Percentiles rank a stretch among this genome's conserved stretches.
These are phyloP conservation scores for Leucophora obtusa DNA, from an alignment of 2,888 invertebrate genomes.

Conservation along the genomic window DNA sequence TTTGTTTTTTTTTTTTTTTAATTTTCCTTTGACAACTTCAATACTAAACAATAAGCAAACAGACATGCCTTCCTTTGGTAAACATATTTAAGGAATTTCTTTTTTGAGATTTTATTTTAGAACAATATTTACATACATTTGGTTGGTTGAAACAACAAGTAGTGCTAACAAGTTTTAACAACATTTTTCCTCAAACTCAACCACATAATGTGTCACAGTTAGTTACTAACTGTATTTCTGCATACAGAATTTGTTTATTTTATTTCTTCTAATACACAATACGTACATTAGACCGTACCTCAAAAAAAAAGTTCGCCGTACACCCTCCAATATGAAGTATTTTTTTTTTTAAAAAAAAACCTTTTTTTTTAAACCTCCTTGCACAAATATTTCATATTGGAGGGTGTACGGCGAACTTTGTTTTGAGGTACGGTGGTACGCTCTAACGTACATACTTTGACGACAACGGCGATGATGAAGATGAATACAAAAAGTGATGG, in stretches of 20 bases:
- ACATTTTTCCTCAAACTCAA: constrained; percentile 12
- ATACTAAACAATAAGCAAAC: constrained; percentile 15
- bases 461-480: not conserved
- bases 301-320: too few relatives aligned
- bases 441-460: not conserved
- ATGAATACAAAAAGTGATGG: constrained; percentile 9
- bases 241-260: not conserved
- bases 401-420: too few relatives aligned
- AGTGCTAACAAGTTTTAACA: constrained; percentile 35
- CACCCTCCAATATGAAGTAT: too few relatives aligned
- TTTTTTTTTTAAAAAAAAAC: too few relatives aligned
- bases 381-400: too few relatives aligned
- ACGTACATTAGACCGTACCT: too few relatives aligned
- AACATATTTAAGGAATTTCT: constrained; percentile 35
- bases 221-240: not conserved
- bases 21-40: not conserved
- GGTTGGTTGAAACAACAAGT: constrained; percentile 5
- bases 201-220: constrained; percentile 8
- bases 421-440: too few relatives aligned
- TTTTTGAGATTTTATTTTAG: constrained; percentile 21
- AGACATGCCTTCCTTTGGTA: constrained; percentile 22
- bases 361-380: too few relatives aligned
- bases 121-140: constrained; percentile 45
- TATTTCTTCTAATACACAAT: too few relatives aligned
- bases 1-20: too few relatives aligned